Conservation (phyloP, 35 echinoderm and acorn worm species). For the Ptychodera flava region DNA sequence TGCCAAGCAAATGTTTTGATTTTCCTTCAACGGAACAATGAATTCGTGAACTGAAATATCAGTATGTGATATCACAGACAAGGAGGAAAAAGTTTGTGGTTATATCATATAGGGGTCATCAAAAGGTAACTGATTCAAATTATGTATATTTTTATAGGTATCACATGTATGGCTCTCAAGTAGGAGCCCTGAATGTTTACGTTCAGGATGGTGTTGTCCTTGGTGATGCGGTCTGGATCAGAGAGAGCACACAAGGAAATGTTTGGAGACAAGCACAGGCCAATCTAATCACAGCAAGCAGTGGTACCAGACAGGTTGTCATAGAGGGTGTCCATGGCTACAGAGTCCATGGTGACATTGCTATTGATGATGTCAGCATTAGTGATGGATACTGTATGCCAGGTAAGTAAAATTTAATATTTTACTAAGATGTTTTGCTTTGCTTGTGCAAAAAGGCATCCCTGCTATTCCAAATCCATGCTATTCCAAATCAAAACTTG, state of each 20-base stretch:
- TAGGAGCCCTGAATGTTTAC: constrained; percentile 21
- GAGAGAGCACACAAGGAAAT: constrained; percentile 8
- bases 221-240: constrained; percentile 23
- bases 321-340: constrained; percentile 44
- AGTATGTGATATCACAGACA: no score
- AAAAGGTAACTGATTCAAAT: no score
- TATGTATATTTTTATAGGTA: constrained; percentile 50
- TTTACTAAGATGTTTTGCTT: no score
- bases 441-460: no score
- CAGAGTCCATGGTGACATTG: constrained; percentile 39
- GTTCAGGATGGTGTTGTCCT: constrained; percentile 15
- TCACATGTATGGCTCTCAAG: constrained; percentile 54
- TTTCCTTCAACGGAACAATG: no score
- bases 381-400: constrained; percentile 1
- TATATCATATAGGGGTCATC: no score
- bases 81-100: no score
- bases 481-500: no score
- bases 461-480: no score
- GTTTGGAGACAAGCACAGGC: constrained; percentile 29
- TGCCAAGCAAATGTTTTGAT: no score
- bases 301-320: constrained; percentile 21
- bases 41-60: no score
- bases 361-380: constrained; percentile 59
- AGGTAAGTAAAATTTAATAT: constrained; percentile 4
- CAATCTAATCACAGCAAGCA: background rate